Base-by-base conservation (phyloP, 2,797 vertebrate genomes). In the Ciconia nigra region DNA sequence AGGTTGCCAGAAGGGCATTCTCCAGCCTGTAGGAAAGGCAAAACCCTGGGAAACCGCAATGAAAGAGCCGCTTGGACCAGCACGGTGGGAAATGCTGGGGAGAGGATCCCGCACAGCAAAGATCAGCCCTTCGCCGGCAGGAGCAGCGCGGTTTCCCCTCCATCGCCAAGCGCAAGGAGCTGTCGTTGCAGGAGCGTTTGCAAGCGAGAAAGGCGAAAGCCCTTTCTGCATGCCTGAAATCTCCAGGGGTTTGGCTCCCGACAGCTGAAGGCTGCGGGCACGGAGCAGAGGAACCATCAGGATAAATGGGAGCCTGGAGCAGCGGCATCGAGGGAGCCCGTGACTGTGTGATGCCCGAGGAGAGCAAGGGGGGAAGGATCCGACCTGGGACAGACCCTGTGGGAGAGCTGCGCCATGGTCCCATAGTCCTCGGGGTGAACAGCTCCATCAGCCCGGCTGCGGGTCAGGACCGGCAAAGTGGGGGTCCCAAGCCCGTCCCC, bases 1-100 rank as follows among this genome's bases (percentile, higher is more conserved):
- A 90, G 91, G 79, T 85, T 87, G 79, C 57, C 89, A 89, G 61
- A 89, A 90, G 90, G 92, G 25, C 54, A 6, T 90, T 82, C 51
- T 83, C 63, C 90, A 77, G 79, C 44, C 42, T 33, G 31, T 42
- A 91, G 62, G 44, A 93, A 79, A 92, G 47, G 79, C 82, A 91
- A 83, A 93, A 46, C 58, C 74, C 39, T 57, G 62, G 37, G 21
- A 94, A 93, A 85, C 14, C 2, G 2, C 85, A 51, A 28, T 4
- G 13, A 62, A 85, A 83, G 52, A 59, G 44, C 21, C 4, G 0
- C 67, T 70, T 16, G 59, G 94, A 62, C 20, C 67, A 76, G 54
- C 54, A 13, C 3, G 46, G 47, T 0, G 17, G 44, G 62, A 79
- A 49, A 66, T 17, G 24, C 28, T 2, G 4, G 49, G 51, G 41